Percentiles rank a stretch among this genome's conserved stretches.
Evolutionary conservation across 2,888 invertebrate species (phyloP).

Genomic region (Epicampocera succincta): DNA sequence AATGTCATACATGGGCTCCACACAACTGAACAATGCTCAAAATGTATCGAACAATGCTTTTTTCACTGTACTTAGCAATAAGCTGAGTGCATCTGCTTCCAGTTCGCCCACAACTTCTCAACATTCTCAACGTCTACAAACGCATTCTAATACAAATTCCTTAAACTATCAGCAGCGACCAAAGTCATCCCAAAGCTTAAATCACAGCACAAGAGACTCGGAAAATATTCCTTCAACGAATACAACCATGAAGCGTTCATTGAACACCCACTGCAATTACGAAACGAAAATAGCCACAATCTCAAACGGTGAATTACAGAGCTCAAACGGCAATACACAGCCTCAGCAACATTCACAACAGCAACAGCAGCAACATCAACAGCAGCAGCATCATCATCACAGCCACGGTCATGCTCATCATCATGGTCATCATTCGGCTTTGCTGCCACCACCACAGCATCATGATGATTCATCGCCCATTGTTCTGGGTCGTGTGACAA

Average conservation of each 20-base stretch:
- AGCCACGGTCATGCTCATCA: constrained; percentile 59
- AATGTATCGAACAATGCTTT: constrained; percentile 75
- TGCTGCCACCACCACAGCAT: constrained; percentile 73
- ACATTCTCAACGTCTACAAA: constrained; percentile 57
- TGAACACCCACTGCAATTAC: constrained; percentile 73
- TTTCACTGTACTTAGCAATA: constrained; percentile 75
- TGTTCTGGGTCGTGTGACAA: constrained; percentile 78
- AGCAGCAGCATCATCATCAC: constrained; percentile 58
- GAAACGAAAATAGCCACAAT: constrained; percentile 81
- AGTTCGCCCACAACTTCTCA: constrained; percentile 62
- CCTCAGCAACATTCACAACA: constrained; percentile 12
- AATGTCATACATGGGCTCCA: constrained; percentile 82
- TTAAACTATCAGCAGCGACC: constrained; percentile 72
- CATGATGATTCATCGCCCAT: constrained; percentile 76
- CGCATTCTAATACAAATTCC: constrained; percentile 70
- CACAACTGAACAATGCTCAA: constrained; percentile 75
- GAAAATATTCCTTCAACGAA: constrained; percentile 54
- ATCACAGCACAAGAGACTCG: constrained; percentile 47
- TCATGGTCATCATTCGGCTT: constrained; percentile 70
- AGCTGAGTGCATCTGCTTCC: constrained; percentile 72
- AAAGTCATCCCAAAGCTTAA: constrained; percentile 73
- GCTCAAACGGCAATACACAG: constrained; percentile 28
- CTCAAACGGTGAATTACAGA: constrained; percentile 73
- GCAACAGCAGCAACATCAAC: constrained; percentile 40
- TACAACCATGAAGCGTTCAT: constrained; percentile 73